phyloP scores from a whole-genome alignment of 2,888 invertebrate species.

The Bedellia somnulentella region DNA sequence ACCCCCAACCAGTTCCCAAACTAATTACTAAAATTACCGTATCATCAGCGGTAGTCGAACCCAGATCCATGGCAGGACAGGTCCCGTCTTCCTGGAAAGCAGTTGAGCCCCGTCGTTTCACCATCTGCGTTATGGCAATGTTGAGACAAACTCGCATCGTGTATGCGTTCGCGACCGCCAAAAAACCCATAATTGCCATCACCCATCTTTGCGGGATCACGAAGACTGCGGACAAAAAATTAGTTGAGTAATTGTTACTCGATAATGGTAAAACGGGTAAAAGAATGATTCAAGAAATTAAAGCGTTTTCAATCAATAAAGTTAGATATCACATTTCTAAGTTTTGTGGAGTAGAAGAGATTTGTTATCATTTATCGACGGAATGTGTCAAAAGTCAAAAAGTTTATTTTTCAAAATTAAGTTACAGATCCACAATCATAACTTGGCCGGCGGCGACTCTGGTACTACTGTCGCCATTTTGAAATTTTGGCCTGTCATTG shows the following conservation, averaged over 20 bases:
- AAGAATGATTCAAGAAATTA: no score
- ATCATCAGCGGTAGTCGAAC: slow-evolving; percentile 17
- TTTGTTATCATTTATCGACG: no score
- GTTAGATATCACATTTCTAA: neutral
- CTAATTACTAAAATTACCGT: slow-evolving; percentile 22
- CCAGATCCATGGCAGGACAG: slow-evolving; percentile 25
- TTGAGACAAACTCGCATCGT: slow-evolving; percentile 75
- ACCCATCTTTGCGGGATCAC: slow-evolving; percentile 71
- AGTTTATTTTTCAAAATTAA: no score
- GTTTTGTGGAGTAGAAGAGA: slow-evolving; percentile 11
- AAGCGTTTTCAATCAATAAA: neutral
- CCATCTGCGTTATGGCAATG: slow-evolving; percentile 73
- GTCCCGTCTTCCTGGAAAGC: slow-evolving; percentile 30
- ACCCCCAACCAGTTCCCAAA: no score
- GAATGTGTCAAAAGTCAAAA: no score
- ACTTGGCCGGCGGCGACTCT: no score
- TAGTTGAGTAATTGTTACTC: neutral
- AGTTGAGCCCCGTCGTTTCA: slow-evolving; percentile 25
- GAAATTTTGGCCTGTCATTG: no score
- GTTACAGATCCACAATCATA: no score
- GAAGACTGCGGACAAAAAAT: slow-evolving; percentile 41
- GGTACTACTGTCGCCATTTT: no score
- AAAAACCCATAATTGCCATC: slow-evolving; percentile 72
- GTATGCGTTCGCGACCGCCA: slow-evolving; percentile 73
- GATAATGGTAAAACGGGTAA: neutral